Conservation (phyloP, 2,888 invertebrate genomes). For the Desoria tigrina region DNA sequence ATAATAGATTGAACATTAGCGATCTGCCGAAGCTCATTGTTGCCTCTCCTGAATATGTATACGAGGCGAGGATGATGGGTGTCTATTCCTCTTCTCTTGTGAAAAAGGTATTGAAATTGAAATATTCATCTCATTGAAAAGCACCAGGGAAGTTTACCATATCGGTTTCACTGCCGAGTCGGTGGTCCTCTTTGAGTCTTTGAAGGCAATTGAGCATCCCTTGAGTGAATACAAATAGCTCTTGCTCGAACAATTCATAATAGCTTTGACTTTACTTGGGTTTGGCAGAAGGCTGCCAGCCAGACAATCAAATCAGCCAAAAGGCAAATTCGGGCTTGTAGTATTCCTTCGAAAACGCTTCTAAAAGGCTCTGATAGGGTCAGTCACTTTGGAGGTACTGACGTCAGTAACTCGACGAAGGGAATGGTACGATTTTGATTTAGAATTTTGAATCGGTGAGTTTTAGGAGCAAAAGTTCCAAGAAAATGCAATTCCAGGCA, state of each 20-base stretch:
- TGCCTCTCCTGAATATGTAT: slow-evolving; percentile 5
- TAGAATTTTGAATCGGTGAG: too few relatives aligned
- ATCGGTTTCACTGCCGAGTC: slow-evolving; percentile 44
- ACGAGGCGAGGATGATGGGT: too few relatives aligned
- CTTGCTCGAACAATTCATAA: slow-evolving; percentile 35
- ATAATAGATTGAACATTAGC: too few relatives aligned
- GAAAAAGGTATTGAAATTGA: slow-evolving; percentile 41
- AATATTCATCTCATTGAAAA: slow-evolving; percentile 36
- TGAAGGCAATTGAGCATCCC: slow-evolving; percentile 45
- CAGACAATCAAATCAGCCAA: slow-evolving; percentile 1
- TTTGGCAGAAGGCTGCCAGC: not conserved
- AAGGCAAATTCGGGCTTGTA: not conserved
- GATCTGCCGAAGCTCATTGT: slow-evolving; percentile 7
- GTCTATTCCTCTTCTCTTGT: not conserved
- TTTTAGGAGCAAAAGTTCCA: too few relatives aligned
- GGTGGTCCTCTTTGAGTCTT: slow-evolving; percentile 46
- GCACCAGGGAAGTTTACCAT: slow-evolving; percentile 43
- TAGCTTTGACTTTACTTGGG: slow-evolving; percentile 9
- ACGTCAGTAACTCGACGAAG: too few relatives aligned
- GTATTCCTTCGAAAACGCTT: too few relatives aligned
- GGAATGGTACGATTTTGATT: too few relatives aligned
- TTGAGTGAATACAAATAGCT: slow-evolving; percentile 42
- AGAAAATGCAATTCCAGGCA: too few relatives aligned
- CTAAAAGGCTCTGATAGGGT: too few relatives aligned
- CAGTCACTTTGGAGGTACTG: too few relatives aligned